Conservation (phyloP, 2,888 invertebrate genomes). For the Sipha maydis region DNA sequence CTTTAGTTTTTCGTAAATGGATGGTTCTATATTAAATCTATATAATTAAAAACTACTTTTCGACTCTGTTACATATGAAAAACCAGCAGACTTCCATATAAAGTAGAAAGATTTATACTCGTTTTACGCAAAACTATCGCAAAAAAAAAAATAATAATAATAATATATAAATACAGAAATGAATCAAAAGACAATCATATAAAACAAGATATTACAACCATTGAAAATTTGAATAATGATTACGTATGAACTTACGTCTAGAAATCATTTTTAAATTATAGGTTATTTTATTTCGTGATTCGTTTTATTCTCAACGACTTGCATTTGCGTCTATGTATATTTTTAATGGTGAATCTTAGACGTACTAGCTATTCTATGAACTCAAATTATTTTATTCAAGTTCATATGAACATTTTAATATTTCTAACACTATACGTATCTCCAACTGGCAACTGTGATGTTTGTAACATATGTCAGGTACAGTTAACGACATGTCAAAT, state of each 20-base stretch:
- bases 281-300: slow-evolving; percentile 20
- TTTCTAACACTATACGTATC: not conserved
- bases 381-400: not conserved
- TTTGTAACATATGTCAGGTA: slow-evolving; percentile 23
- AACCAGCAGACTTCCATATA: not conserved
- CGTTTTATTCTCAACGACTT: not conserved
- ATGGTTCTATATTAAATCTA: not conserved
- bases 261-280: slow-evolving; percentile 29
- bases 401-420: not conserved
- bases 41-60: slow-evolving; percentile 42
- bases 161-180: not conserved
- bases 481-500: slow-evolving; percentile 35
- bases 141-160: not conserved
- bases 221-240: slow-evolving; percentile 8
- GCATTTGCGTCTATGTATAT: not conserved
- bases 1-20: slow-evolving; percentile 14
- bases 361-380: not conserved
- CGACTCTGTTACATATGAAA: not conserved
- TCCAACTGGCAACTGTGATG: not conserved
- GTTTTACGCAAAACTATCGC: slow-evolving; percentile 23
- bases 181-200: not conserved
- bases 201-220: not conserved
- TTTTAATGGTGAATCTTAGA: not conserved
- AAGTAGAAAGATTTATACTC: not conserved
- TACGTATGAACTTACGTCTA: not conserved